These are phyloP conservation scores for Eristalis tenax DNA, from an alignment of 2,888 invertebrate genomes.

Conservation along the genomic window DNA sequence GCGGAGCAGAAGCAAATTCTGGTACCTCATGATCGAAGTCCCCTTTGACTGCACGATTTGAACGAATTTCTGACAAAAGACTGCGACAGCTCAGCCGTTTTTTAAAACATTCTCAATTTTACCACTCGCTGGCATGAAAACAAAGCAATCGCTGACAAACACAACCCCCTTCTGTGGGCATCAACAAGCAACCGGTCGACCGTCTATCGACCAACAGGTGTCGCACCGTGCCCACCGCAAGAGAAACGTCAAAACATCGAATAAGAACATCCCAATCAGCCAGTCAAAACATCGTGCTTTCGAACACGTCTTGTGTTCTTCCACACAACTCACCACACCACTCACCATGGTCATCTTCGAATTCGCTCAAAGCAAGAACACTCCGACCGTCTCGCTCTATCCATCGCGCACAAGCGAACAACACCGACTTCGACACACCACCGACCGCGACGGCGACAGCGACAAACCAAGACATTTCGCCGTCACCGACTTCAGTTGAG, in stretches of 20 bases:
- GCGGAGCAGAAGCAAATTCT: no score
- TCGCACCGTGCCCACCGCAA: neutral
- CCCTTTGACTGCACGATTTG: no score
- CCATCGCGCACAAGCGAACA: neutral
- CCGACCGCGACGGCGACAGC: neutral
- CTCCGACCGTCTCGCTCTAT: constrained; percentile 34
- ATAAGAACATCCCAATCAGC: neutral
- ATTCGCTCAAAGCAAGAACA: constrained; percentile 1
- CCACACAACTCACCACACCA: neutral
- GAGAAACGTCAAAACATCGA: constrained; percentile 25
- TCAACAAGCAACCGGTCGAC: neutral
- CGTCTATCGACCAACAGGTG: neutral
- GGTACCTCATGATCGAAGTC: no score
- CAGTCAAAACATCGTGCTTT: constrained; percentile 8
- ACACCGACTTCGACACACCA: constrained; percentile 9
- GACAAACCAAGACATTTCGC: constrained; percentile 32
- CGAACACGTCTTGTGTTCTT: constrained; percentile 1
- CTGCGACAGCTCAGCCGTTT: no score
- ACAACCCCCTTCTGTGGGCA: no score
- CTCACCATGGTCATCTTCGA: neutral
- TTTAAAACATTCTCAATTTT: no score
- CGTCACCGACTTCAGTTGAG: constrained; percentile 59
- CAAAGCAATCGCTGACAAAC: no score
- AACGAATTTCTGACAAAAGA: no score
- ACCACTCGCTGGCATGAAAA: no score